These are phyloP conservation scores for Watersipora subatra DNA, from an alignment of 1,140 invertebrate genomes.

Conservation along the genomic window DNA sequence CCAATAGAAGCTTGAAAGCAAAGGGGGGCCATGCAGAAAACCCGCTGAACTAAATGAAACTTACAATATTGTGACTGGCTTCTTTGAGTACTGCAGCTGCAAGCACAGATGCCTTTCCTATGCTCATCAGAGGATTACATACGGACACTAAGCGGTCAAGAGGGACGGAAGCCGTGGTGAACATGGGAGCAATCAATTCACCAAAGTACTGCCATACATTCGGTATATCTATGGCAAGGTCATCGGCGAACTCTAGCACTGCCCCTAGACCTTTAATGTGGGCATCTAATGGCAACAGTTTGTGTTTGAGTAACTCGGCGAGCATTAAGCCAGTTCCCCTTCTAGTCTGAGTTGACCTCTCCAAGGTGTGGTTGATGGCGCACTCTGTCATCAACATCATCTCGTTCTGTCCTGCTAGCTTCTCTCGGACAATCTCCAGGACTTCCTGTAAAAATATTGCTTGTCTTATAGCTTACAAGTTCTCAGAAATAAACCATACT, in stretches of 20 bases:
- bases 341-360: slow-evolving; percentile 33
- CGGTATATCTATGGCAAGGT: slow-evolving; percentile 62
- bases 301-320: slow-evolving; percentile 34
- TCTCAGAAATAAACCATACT: too few relatives aligned
- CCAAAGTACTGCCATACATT: slow-evolving; percentile 56
- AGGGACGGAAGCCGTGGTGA: slow-evolving; percentile 32
- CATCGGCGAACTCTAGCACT: slow-evolving; percentile 40
- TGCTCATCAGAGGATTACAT: slow-evolving; percentile 22
- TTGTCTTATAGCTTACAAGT: too few relatives aligned
- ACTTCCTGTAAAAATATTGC: too few relatives aligned
- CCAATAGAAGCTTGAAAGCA: too few relatives aligned
- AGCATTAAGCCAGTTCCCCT: slow-evolving; percentile 37
- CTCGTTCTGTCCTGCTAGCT: too few relatives aligned
- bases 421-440: too few relatives aligned
- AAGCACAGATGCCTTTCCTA: slow-evolving; percentile 25
- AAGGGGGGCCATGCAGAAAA: too few relatives aligned
- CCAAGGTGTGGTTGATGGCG: slow-evolving; percentile 39
- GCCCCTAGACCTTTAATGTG: slow-evolving; percentile 39
- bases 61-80: slow-evolving; percentile 53
- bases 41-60: too few relatives aligned
- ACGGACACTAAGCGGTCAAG: slow-evolving; percentile 27
- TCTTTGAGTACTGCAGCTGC: slow-evolving; percentile 40
- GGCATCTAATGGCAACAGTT: slow-evolving; percentile 27
- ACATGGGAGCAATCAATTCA: slow-evolving; percentile 44
- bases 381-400: slow-evolving; percentile 33